Base-by-base conservation (phyloP, 2,888 invertebrate species). In the Caradrina kadenii region DNA sequence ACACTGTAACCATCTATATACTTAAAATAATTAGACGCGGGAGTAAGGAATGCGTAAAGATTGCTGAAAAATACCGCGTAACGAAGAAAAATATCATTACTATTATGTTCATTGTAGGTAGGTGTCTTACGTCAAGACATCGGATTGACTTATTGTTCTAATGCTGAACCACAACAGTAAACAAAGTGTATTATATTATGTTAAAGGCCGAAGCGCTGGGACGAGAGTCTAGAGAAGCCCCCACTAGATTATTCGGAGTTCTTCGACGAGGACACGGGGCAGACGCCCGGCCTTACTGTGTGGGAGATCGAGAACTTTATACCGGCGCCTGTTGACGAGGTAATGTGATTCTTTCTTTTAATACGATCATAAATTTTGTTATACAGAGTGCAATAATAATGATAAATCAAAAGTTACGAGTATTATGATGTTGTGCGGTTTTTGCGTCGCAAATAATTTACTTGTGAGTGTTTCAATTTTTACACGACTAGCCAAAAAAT, bases 301-400 rank as follows among this genome's bases (percentile, higher is more conserved):
- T 99, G 99, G 99, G 99, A 99, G 96, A 99, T 99, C 76, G 99
- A 99, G 93, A 99, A 99, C 94, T 99, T 99, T 93, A 96, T 99
- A 79, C 99, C 99, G 0, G 99, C 99, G 89, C 98, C 98, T 86
- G 97, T 99, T 54, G 98, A 98, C 64, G 98, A 98, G 96, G 99
- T 94, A 86, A 62, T 1, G 7, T 15, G 0, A 11, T 1, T 13
- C 17, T 3, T 13, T 39, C 19, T 39, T 13, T 1, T 1, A 8
- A 35, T 7, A 35, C 13, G 13, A 13, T 13, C 42, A 42, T 13
- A 42, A 42, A 42, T 42, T 42, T 42, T 35, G 35, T 42, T 13
- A 17, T 17, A 45, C 15, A 1, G 15, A 45, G 17, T 45, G 42
- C 42, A 45, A 45, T 45, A 15, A 45, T 4, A 42, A 13, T 13